phyloP scores from a whole-genome alignment of 2,797 vertebrate genomes.

The Holocentrus rufus region DNA sequence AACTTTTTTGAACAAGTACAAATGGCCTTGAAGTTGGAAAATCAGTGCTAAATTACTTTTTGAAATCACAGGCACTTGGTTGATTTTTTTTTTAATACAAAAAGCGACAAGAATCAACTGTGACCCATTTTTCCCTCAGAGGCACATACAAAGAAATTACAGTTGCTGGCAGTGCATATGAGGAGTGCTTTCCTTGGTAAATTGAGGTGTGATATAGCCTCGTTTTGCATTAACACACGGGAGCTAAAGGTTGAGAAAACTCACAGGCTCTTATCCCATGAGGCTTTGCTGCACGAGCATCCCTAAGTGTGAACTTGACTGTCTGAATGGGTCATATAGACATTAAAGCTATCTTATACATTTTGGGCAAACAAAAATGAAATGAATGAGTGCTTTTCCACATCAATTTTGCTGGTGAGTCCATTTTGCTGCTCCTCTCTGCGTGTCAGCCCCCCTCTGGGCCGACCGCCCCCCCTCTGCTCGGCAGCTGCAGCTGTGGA shows the following conservation, averaged over 20 bases:
- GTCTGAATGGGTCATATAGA: too few species aligned
- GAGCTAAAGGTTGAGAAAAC: background rate
- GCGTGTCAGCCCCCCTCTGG: constrained; percentile 3
- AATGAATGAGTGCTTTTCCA: background rate
- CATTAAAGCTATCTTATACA: background rate
- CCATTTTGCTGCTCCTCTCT: constrained; percentile 25
- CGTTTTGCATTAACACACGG: background rate
- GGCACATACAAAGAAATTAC: background rate
- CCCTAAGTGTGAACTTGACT: too few species aligned
- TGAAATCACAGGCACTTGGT: background rate
- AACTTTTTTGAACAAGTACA: constrained; percentile 1
- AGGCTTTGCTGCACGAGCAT: background rate
- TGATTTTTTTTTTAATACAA: background rate
- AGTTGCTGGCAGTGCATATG: background rate
- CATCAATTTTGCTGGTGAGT: constrained; percentile 29
- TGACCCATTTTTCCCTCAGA: constrained; percentile 8
- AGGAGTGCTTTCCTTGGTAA: too few species aligned
- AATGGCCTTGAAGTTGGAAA: background rate
- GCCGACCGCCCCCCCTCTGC: constrained; percentile 19
- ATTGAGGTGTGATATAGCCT: background rate
- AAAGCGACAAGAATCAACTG: background rate
- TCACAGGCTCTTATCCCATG: background rate
- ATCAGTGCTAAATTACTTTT: background rate
- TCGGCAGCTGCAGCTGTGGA: constrained; percentile 52
- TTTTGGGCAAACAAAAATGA: constrained; percentile 2